Evolutionary conservation across 2,888 invertebrate genomes (phyloP).

Genomic region (Tineola bisselliella): DNA sequence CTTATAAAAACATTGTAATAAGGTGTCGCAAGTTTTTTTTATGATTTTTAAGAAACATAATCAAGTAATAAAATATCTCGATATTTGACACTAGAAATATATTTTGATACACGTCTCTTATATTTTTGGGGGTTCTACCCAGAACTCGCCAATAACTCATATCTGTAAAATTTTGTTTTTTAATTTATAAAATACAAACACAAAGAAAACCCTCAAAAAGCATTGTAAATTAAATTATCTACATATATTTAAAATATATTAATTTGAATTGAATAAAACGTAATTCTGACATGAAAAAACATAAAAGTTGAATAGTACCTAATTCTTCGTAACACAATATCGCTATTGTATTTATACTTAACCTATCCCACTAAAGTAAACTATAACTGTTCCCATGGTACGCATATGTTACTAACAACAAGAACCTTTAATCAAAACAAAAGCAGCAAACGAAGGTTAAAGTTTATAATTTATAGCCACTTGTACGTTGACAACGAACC

Average conservation of each 20-base stretch:
- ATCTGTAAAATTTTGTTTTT: too few relatives aligned
- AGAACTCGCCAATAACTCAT: too few relatives aligned
- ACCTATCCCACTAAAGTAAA: conserved; percentile 22
- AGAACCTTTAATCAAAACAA: conserved; percentile 53
- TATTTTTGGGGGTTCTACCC: too few relatives aligned
- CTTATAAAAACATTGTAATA: background rate
- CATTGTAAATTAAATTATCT: too few relatives aligned
- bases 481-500: conserved; percentile 45
- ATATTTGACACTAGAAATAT: too few relatives aligned
- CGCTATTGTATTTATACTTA: conserved; percentile 19
- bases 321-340: background rate
- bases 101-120: too few relatives aligned
- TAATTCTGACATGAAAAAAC: background rate
- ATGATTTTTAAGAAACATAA: background rate
- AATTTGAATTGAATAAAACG: too few relatives aligned
- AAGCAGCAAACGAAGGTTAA: conserved; percentile 48
- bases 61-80: background rate
- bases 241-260: too few relatives aligned
- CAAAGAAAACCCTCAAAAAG: too few relatives aligned
- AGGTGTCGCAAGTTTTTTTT: background rate
- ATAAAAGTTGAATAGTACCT: background rate
- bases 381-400: conserved; percentile 48
- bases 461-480: conserved; percentile 61
- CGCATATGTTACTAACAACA: conserved; percentile 42
- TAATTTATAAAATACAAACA: too few relatives aligned